phyloP scores from a whole-genome alignment of 1,140 invertebrate genomes.

The Argopecten irradians region DNA sequence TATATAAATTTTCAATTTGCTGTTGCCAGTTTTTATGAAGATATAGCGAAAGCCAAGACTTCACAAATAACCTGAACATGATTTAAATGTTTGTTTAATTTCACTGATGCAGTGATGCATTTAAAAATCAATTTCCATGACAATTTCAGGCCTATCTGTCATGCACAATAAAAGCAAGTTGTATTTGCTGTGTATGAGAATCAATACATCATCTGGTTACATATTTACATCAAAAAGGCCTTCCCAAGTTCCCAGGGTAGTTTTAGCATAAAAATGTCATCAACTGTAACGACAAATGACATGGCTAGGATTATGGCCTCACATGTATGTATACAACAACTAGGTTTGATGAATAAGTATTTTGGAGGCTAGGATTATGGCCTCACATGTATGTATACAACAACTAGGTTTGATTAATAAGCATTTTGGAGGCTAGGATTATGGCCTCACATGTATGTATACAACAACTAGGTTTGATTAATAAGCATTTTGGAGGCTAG shows the following conservation, averaged over 20 bases:
- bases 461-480: no score
- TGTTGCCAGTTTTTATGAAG: neutral
- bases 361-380: no score
- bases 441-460: no score
- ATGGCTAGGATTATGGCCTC: no score
- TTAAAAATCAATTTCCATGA: neutral
- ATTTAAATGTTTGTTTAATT: neutral
- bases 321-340: no score
- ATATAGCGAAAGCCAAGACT: neutral
- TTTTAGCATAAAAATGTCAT: neutral
- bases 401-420: no score
- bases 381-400: no score
- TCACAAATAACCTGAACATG: neutral
- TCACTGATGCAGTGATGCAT: neutral
- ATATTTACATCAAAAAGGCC: neutral
- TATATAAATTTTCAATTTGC: neutral
- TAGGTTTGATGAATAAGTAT: no score
- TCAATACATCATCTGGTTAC: neutral
- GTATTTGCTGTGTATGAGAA: neutral
- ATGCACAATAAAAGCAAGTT: neutral
- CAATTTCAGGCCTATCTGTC: neutral
- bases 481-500: no score
- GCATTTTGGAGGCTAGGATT: no score
- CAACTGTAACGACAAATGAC: no score
- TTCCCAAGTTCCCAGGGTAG: neutral